Evolutionary conservation across 1,140 invertebrate genomes (phyloP).

Genomic region (Tetragonula clypearis): DNA sequence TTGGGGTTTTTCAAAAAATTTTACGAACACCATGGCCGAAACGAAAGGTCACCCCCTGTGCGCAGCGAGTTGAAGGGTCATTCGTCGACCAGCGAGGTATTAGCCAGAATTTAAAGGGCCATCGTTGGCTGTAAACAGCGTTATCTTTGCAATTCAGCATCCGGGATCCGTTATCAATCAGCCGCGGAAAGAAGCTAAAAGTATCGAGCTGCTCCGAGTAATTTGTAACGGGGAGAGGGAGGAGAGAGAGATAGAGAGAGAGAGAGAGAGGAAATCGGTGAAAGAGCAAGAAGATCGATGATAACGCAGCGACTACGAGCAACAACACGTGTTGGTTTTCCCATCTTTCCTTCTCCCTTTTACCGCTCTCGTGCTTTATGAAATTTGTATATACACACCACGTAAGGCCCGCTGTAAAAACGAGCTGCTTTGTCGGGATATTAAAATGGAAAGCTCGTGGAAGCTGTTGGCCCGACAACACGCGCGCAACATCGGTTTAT

Average conservation of each 20-base stretch:
- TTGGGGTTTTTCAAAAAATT: background rate
- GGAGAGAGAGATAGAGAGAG: too few relatives aligned
- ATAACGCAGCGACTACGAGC: background rate
- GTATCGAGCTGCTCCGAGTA: slow-evolving; percentile 18
- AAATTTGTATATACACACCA: slow-evolving; percentile 26
- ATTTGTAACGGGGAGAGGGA: slow-evolving; percentile 20
- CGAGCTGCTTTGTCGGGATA: slow-evolving; percentile 15
- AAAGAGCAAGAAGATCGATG: slow-evolving; percentile 17
- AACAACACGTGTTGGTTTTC: background rate
- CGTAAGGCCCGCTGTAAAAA: slow-evolving; percentile 5
- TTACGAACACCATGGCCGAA: background rate
- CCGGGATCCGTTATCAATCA: slow-evolving; percentile 43
- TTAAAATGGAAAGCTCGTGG: slow-evolving; percentile 15
- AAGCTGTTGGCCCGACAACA: background rate
- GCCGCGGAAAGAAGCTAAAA: slow-evolving; percentile 7
- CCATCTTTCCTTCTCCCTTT: background rate
- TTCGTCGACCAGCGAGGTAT: background rate
- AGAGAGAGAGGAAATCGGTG: background rate
- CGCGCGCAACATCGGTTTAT: slow-evolving; percentile 2
- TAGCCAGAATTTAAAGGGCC: slow-evolving; percentile 20
- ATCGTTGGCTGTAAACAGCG: slow-evolving; percentile 19
- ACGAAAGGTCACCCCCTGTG: background rate
- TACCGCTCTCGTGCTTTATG: background rate
- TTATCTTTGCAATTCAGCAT: slow-evolving; percentile 42
- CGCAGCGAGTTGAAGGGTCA: background rate